These are phyloP conservation scores for Callorhinus ursinus DNA, from an alignment of 2,113 vertebrate species.

Conservation along the genomic window DNA sequence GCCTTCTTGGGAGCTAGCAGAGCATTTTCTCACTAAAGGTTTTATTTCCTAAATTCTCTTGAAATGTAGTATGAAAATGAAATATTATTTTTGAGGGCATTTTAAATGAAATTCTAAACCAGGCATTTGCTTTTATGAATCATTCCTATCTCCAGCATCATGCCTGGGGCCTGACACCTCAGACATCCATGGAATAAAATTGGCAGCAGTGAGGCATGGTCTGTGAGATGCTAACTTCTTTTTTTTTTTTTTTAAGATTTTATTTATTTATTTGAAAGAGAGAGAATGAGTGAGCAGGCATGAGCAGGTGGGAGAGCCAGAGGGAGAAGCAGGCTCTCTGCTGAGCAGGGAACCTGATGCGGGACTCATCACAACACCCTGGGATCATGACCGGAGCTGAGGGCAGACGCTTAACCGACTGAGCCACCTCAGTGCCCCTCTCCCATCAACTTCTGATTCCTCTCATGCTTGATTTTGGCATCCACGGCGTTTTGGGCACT, in stretches of 20 bases:
- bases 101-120: neutral
- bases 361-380: neutral
- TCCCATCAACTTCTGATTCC: neutral
- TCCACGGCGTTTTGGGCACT: neutral
- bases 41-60: constrained; percentile 22
- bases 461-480: neutral
- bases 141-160: neutral
- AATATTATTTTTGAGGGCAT: neutral
- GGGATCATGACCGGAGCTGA: neutral
- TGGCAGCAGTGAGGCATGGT: neutral
- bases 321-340: too few species aligned
- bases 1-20: neutral
- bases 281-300: neutral
- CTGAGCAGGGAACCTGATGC: too few species aligned
- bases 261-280: too few species aligned
- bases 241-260: too few species aligned
- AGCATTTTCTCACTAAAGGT: neutral
- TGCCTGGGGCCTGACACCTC: neutral
- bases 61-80: neutral
- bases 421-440: neutral
- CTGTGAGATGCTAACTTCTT: neutral
- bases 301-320: too few species aligned
- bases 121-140: neutral
- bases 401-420: neutral
- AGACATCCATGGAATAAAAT: neutral